Evolutionary conservation across 64 coral and sea anemone genomes (phyloP), one percentile per base, ranked within the genome.

Genomic region (Pocillopora damicornis): DNA sequence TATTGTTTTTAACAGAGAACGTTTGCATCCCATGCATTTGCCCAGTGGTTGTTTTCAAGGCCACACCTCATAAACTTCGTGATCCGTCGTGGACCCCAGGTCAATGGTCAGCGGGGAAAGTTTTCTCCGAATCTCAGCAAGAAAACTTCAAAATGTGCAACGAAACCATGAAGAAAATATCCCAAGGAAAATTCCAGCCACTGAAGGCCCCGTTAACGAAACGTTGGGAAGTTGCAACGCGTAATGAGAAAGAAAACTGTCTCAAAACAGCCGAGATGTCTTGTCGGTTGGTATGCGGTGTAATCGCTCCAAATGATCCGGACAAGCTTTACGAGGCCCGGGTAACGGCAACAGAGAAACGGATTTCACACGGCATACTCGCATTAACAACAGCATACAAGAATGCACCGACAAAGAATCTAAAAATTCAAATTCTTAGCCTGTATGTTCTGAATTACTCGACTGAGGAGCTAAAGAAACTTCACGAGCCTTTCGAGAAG

Each of bases 351-450:
- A 59, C 14, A 63, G 57, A 36, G 18, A 25, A 63, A 35, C 20
- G 36, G 26, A 13, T 17, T 61, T 15, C 59, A 63, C 57, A 81
- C 57, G 60, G 64, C 60, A 60, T 81, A 36, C 58, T 63, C 64
- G 12, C 60, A 20, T 81, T 65, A 59, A 81, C 57, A 59, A 61
- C 59, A 61, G 79, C 79, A 81, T 63, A 81, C 57, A 35, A 59
- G 57, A 59, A 37, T 64, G 79, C 79, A 35, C n/a, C 59, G n/a
- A 81, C 79, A 81, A 81, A 81, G 79, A 81, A 81, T 81, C 57
- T 65, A 63, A 81, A 81, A 59, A 81, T 81, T 81, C 79, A 81
- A 63, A 81, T 81, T 61, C 79, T 81, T 26, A 65, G 30, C 79
- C n/a, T 22, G 25, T 81, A 81, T 64, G 79, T 59, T 81, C 57